Percentiles rank a stretch among this genome's conserved stretches.
Evolutionary conservation across 2,888 invertebrate species (phyloP).

Genomic region (Liopterus haemorrhoidalis): DNA sequence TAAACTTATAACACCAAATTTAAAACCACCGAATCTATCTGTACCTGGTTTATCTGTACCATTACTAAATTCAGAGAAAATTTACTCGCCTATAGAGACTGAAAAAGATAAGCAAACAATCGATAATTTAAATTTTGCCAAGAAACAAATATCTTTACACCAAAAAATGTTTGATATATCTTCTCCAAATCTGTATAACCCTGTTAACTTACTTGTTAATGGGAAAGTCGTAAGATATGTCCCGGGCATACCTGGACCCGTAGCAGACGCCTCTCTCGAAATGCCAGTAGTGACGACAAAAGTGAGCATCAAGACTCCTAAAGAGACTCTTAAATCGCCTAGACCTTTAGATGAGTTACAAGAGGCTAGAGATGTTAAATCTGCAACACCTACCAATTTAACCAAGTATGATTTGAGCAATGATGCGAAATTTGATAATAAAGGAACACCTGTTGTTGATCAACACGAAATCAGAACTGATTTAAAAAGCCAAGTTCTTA

Average conservation of each 20-base stretch:
- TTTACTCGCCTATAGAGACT: constrained; percentile 3
- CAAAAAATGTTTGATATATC: constrained; percentile 38
- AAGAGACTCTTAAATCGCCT: constrained; percentile 12
- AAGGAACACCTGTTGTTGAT: constrained; percentile 17
- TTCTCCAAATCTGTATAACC: constrained; percentile 47
- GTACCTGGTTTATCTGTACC: constrained; percentile 38
- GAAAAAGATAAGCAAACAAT: constrained; percentile 21
- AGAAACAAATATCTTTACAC: constrained; percentile 31
- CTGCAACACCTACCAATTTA: constrained; percentile 2
- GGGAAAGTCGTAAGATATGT: constrained; percentile 79
- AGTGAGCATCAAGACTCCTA: constrained; percentile 1
- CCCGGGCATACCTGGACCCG: constrained; percentile 80
- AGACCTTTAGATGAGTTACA: constrained; percentile 8
- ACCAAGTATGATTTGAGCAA: too few species aligned
- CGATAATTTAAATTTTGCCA: constrained; percentile 30
- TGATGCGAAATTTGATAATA: constrained; percentile 10
- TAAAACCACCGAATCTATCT: constrained; percentile 42
- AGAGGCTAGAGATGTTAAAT: constrained; percentile 14
- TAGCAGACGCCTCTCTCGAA: constrained; percentile 44
- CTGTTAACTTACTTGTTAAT: constrained; percentile 51
- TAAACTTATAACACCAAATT: constrained; percentile 43
- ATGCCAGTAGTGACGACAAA: constrained; percentile 9
- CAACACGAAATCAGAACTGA: constrained; percentile 15
- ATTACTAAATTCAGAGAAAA: constrained; percentile 7
- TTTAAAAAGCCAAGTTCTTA: too few species aligned